Percentiles rank a stretch among this genome's conserved stretches.
These are phyloP conservation scores for Phaonia tiefii DNA, from an alignment of 2,888 invertebrate genomes.

Conservation along the genomic window DNA sequence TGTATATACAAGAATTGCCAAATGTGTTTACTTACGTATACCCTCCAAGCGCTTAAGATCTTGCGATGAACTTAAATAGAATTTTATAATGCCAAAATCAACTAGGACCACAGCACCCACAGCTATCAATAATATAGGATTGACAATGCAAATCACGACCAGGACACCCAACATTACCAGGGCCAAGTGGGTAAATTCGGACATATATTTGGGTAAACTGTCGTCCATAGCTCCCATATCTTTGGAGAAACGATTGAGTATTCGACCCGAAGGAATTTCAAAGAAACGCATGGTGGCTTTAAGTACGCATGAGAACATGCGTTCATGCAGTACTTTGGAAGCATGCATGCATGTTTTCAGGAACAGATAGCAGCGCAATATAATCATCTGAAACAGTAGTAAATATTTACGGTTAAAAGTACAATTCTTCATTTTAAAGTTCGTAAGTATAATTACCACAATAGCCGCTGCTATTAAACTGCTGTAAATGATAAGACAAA, in stretches of 20 bases:
- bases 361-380: slow-evolving; percentile 85
- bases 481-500: slow-evolving; percentile 79
- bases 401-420: slow-evolving; percentile 3
- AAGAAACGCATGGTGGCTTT: slow-evolving; percentile 92
- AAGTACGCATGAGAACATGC: slow-evolving; percentile 91
- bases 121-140: slow-evolving; percentile 85
- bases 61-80: slow-evolving; percentile 88
- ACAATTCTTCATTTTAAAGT: too few species aligned
- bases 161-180: slow-evolving; percentile 87
- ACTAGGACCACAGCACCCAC: slow-evolving; percentile 84
- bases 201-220: slow-evolving; percentile 81
- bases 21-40: slow-evolving; percentile 83
- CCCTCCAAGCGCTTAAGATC: slow-evolving; percentile 88
- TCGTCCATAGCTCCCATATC: slow-evolving; percentile 86
- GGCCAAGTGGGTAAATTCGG: slow-evolving; percentile 82
- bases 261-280: slow-evolving; percentile 88
- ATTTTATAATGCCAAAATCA: slow-evolving; percentile 84
- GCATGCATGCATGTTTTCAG: slow-evolving; percentile 89
- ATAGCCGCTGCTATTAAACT: slow-evolving; percentile 77
- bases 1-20: too few species aligned
- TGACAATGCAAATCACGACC: slow-evolving; percentile 86
- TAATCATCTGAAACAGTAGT: slow-evolving; percentile 78
- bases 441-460: slow-evolving; percentile 69
- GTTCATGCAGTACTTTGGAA: slow-evolving; percentile 88
- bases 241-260: slow-evolving; percentile 89